Percentiles rank a stretch among this genome's conserved stretches.
phyloP scores from a whole-genome alignment of 2,797 vertebrate species.

The Clarias pachynema region DNA sequence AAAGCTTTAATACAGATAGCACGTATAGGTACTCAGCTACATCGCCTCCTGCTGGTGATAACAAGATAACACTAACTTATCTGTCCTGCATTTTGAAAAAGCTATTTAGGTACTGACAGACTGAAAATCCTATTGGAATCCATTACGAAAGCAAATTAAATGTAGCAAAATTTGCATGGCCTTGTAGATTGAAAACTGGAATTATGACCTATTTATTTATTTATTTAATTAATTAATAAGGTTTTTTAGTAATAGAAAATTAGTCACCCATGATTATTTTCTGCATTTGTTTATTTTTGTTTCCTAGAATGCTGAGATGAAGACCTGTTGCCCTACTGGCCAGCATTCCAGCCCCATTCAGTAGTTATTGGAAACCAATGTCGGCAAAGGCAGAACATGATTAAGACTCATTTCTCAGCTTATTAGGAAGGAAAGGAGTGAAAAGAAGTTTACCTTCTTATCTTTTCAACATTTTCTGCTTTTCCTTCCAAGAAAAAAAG shows the following conservation, averaged over 20 bases:
- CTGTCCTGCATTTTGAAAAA: neutral
- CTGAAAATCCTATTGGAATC: neutral
- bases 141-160: neutral
- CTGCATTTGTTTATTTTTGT: constrained; percentile 22
- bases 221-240: too few species aligned
- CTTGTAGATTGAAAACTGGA: neutral
- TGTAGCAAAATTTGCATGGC: neutral
- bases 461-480: constrained; percentile 64
- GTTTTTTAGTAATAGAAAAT: neutral
- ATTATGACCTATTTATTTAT: neutral
- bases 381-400: constrained; percentile 68
- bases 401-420: constrained; percentile 63
- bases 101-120: neutral
- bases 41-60: constrained; percentile 5
- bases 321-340: constrained; percentile 94
- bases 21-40: neutral
- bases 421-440: constrained; percentile 63
- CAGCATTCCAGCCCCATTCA: constrained; percentile 88
- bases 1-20: neutral
- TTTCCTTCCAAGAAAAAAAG: constrained; percentile 66
- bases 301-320: constrained; percentile 87
- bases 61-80: neutral
- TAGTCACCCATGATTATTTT: neutral
- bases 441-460: constrained; percentile 68
- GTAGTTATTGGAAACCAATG: constrained; percentile 69